Base-by-base conservation (phyloP, 1,140 invertebrate species). In the Macrobrachium rosenbergii region DNA sequence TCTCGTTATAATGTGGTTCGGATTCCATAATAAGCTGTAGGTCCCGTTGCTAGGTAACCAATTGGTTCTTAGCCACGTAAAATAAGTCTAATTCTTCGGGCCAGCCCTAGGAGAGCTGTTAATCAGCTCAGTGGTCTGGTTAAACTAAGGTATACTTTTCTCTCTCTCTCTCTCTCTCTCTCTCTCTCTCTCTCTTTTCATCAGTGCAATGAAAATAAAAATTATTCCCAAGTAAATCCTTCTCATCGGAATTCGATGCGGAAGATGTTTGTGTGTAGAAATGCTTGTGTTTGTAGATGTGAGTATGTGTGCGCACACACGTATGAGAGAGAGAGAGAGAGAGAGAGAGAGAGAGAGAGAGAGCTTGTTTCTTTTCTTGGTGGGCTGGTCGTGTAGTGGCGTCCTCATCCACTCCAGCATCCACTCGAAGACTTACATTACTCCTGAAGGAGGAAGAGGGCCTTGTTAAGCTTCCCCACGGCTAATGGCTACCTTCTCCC, bases 381-480 rank as follows among this genome's bases (percentile, higher is more conserved):
- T 21, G 14, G 21, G 75, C 3, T 14, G 59, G 59, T 12, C 12
- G 37, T 37, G 63, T 67, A 60, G 58, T 3, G 10, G 37, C 16
- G 28, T 60, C 28, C 62, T 64, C 23, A 28, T 67, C 62, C 79
- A 19, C 62, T 67, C 16, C 8, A 81, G 79, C 10, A 21, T 62
- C 79, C 79, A 81, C 63, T 81, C 79, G n/a, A 67, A 43, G 52
- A 67, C 63, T 67, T 19, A 43, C 37, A 43, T 45, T 62, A 80
- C 76, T 81, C 62, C 62, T 81, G 62, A 37, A 63, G 62, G 14
- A 64, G 79, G 21, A 81, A 64, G 28, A 81, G 79, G 12, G 45
- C 62, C 62, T 81, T 81, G 79, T 81, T 81, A 67, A 58, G 63
- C 79, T 45, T 81, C 62, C 60, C n/a, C 17, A 64, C 45, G 63